These are phyloP conservation scores for Gavia stellata DNA, from an alignment of 2,113 vertebrate genomes.

Conservation along the genomic window DNA sequence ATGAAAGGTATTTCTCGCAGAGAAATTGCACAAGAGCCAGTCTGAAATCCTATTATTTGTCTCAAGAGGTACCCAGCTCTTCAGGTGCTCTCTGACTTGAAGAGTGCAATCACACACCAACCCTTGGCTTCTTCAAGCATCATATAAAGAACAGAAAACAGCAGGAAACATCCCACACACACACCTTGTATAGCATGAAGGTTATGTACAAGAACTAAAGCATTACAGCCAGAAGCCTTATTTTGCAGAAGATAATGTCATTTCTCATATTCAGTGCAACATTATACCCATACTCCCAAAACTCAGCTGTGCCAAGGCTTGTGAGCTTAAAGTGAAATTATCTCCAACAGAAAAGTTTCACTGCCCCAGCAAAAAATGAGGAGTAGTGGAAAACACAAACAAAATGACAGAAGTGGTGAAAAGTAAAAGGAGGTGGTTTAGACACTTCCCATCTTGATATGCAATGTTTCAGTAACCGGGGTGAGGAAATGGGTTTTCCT, in stretches of 20 bases:
- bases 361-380: background rate
- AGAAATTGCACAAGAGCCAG: background rate
- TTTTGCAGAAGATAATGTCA: background rate
- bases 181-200: background rate
- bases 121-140: background rate
- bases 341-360: background rate
- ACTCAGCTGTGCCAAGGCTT: background rate
- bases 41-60: background rate
- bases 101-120: background rate
- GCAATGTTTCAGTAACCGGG: background rate
- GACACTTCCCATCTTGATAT: background rate
- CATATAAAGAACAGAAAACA: background rate
- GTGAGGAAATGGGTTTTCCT: constrained; percentile 25
- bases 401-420: background rate
- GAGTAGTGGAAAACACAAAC: background rate
- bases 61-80: background rate
- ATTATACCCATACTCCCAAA: background rate
- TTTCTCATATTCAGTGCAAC: background rate
- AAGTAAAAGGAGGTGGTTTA: constrained; percentile 35
- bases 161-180: background rate
- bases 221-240: background rate
- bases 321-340: background rate
- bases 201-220: background rate
- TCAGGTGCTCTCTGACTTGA: constrained; percentile 6
- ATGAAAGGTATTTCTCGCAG: background rate